Base-by-base conservation (phyloP, 2,113 vertebrate genomes). In the Anguilla japonica region DNA sequence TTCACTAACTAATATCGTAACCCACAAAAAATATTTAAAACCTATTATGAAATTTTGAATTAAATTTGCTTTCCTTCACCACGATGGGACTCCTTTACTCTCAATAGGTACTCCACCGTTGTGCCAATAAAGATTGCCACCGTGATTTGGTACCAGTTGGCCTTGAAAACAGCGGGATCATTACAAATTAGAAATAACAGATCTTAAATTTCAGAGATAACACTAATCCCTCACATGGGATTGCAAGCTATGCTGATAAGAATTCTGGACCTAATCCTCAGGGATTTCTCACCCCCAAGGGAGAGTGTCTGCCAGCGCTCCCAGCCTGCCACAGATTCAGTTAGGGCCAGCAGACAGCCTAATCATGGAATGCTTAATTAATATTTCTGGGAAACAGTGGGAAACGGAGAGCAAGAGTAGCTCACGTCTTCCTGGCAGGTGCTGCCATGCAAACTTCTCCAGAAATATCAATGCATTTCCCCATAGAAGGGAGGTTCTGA, bases 181-280 rank as follows among this genome's bases (percentile, higher is more conserved):
- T 82, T 82, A 43, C 26, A 43, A 43, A 82, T 82, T 82, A 20
- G 26, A 75, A 75, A 75, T 75, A 75, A 75, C 41, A 8, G 41
- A 82, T 71, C 29, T 7, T 78, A 78, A 14, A 85, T 41, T 41
- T 46, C 39, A 85, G 11, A 85, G 40, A 16, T 43, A 78, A 43
- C 34, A 29, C 71, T 79, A 79, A 79, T 79, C 46, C 46, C 34
- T 22, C 22, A 43, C 26, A 57, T 29, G 34, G 8, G 22, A 81
- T 26, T 67, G 57, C 34, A n/a, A 50, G 39, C 41, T 53, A 20
- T n/a, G 63, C 39, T 29, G 86, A 87, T 79, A 78, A 87, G 86
- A 78, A 53, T 87, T 79, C 86, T 57, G 63, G 67, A 82, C 46
- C 67, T 57, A 87, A 83, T 87, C 86, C 29, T 41, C 83, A 63